A percentile compares a stretch with the other conserved stretches of the same genome.
These are phyloP conservation scores for Isurus oxyrinchus DNA, from an alignment of 2,113 vertebrate species.

Conservation along the genomic window DNA sequence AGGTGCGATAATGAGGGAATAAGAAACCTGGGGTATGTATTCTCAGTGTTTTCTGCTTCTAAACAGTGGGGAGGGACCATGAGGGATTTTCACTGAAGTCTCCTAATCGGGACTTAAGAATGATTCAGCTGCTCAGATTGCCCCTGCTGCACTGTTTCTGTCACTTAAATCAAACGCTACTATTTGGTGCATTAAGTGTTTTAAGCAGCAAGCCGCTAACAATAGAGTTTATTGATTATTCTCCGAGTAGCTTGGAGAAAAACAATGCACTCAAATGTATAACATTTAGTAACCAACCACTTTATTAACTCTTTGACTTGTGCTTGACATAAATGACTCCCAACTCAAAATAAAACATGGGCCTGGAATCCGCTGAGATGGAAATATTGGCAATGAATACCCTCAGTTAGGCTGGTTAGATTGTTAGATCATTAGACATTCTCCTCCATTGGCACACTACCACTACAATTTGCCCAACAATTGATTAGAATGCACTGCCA, in stretches of 20 bases:
- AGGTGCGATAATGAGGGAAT: not conserved
- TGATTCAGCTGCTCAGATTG: not conserved
- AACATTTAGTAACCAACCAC: not conserved
- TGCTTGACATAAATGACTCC: not conserved
- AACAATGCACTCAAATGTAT: not conserved
- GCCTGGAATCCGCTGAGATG: not conserved
- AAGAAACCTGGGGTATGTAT: not conserved
- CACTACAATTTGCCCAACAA: not conserved
- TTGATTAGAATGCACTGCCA: not conserved
- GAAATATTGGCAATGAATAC: not conserved
- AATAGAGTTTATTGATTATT: slow-evolving; percentile 12
- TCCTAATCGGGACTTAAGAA: not conserved
- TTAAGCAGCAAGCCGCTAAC: not conserved
- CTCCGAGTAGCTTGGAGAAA: not conserved
- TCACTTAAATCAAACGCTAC: not conserved
- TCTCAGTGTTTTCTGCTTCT: not conserved
- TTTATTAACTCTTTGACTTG: not conserved
- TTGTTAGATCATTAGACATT: not conserved
- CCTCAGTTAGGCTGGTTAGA: not conserved
- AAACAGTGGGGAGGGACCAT: not conserved
- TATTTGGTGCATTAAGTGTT: not conserved
- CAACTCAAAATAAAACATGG: not conserved
- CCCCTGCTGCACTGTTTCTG: not conserved
- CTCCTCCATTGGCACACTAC: not conserved
- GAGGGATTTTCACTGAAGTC: not conserved